Percentiles rank a stretch among this genome's conserved stretches.
Conservation (phyloP, 2,888 invertebrate genomes). For the Carterocephalus palaemon region DNA sequence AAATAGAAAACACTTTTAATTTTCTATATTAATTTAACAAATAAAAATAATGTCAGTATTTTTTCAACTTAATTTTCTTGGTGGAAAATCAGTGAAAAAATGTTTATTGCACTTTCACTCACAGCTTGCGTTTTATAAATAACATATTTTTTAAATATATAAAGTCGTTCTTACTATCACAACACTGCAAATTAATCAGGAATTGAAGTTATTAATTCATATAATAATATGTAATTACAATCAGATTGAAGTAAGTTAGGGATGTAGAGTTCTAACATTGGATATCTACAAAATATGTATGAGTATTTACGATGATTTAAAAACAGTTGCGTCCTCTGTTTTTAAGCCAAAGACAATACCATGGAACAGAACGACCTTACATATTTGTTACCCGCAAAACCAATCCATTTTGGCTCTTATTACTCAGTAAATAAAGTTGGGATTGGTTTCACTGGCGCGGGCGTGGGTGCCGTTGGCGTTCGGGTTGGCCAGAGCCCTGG, state of each 20-base stretch:
- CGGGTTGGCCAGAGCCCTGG: slow-evolving; percentile 46
- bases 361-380: slow-evolving; percentile 4
- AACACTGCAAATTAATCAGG: too few species aligned
- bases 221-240: too few species aligned
- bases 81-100: slow-evolving; percentile 42
- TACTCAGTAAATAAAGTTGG: slow-evolving; percentile 64
- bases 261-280: too few species aligned
- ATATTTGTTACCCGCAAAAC: not conserved
- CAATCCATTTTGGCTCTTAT: not conserved
- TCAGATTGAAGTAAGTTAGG: too few species aligned
- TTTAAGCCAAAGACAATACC: slow-evolving; percentile 49
- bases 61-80: slow-evolving; percentile 44
- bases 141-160: slow-evolving; percentile 6
- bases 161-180: slow-evolving; percentile 5
- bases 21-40: slow-evolving; percentile 22
- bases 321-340: slow-evolving; percentile 60
- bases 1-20: not conserved
- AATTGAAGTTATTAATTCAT: too few species aligned
- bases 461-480: slow-evolving; percentile 40
- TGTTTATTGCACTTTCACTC: slow-evolving; percentile 60
- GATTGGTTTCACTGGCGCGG: slow-evolving; percentile 63
- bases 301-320: slow-evolving; percentile 43
- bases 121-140: slow-evolving; percentile 23
- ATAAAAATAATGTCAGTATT: slow-evolving; percentile 26
- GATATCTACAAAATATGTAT: not conserved